These are phyloP conservation scores for Edolisoma coerulescens DNA, from an alignment of 2,113 vertebrate species.

Conservation along the genomic window DNA sequence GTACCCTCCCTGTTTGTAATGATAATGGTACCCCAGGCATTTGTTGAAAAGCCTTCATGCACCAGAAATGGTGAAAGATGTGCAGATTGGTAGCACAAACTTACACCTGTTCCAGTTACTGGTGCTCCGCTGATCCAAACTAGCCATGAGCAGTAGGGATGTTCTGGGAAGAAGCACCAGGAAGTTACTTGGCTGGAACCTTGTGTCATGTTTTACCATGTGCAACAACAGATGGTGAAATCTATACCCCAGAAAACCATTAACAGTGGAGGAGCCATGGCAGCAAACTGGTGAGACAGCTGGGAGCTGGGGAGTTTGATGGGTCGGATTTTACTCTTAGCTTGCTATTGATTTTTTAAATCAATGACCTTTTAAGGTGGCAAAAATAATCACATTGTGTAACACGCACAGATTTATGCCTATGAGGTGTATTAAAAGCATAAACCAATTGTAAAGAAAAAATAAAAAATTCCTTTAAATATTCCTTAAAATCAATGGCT, in stretches of 20 bases:
- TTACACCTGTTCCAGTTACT: neutral
- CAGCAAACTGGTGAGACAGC: neutral
- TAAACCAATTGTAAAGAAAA: neutral
- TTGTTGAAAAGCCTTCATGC: neutral
- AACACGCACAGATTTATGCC: neutral
- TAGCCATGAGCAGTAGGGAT: neutral
- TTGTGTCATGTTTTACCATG: neutral
- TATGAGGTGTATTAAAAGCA: neutral
- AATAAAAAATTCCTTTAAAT: neutral
- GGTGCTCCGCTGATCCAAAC: neutral
- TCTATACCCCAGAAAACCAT: rapidly evolving
- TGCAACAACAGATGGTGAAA: neutral
- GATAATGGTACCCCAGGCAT: neutral
- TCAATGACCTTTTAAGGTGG: neutral
- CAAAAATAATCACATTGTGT: neutral
- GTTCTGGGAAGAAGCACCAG: neutral
- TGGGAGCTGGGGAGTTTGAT: neutral
- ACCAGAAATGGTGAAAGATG: neutral
- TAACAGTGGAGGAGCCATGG: neutral
- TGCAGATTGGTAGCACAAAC: neutral
- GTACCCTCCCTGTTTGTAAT: neutral
- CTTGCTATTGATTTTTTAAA: neutral
- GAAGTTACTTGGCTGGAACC: neutral
- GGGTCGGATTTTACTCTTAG: neutral
- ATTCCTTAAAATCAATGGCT: neutral